A percentile compares a stretch with the other conserved stretches of the same genome.
These are phyloP conservation scores for Brachionus rotundiformis DNA, from an alignment of 1,140 invertebrate species.

Conservation along the genomic window DNA sequence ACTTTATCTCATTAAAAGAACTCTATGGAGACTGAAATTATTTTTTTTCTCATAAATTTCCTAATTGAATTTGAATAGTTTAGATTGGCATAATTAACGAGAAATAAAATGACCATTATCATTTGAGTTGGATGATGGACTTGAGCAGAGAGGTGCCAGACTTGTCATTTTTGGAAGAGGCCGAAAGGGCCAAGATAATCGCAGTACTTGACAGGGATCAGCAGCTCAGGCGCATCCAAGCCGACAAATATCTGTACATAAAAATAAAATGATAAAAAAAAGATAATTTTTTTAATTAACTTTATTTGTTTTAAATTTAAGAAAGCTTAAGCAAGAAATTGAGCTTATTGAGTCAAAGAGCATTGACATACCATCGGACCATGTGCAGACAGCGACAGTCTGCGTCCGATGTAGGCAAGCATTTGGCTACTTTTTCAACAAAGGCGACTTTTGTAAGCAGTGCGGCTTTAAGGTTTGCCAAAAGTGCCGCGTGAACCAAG, in stretches of 20 bases:
- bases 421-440: constrained; percentile 56
- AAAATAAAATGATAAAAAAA: background rate
- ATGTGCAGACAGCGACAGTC: constrained; percentile 53
- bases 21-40: background rate
- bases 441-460: constrained; percentile 55
- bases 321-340: constrained; percentile 46
- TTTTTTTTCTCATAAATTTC: background rate
- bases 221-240: background rate
- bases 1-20: background rate
- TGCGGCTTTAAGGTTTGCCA: constrained; percentile 56
- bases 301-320: background rate
- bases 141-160: background rate
- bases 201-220: background rate
- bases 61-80: background rate
- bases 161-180: background rate
- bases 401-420: constrained; percentile 55
- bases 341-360: constrained; percentile 46
- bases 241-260: background rate
- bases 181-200: background rate
- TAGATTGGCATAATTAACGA: background rate
- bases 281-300: background rate
- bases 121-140: background rate
- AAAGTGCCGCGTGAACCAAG: constrained; percentile 53
- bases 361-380: constrained; percentile 40
- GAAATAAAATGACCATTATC: background rate